These are phyloP conservation scores for Cynopterus brachyotis DNA, from an alignment of 2,113 vertebrate genomes.

Conservation along the genomic window DNA sequence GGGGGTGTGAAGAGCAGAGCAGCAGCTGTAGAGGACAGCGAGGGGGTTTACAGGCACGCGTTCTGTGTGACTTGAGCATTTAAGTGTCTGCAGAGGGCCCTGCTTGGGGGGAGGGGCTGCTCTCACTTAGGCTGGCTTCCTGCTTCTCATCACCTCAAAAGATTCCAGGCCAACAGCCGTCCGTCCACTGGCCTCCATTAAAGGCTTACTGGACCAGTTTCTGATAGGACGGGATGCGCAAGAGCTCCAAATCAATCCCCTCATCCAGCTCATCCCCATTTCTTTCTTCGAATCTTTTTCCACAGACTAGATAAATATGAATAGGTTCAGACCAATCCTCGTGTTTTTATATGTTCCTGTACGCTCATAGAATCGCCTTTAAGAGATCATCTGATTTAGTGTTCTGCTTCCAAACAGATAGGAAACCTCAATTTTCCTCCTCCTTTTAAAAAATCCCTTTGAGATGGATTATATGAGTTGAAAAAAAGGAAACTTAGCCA, in stretches of 20 bases:
- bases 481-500: background rate
- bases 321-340: background rate
- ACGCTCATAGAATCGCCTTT: background rate
- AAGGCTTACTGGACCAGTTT: background rate
- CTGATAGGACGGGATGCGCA: background rate
- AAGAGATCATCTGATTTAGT: slow-evolving; percentile 4
- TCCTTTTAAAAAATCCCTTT: slow-evolving; percentile 23
- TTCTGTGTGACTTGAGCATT: background rate
- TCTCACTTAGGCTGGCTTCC: background rate
- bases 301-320: background rate
- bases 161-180: background rate
- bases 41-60: too few relatives aligned
- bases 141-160: background rate
- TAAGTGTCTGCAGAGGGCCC: background rate
- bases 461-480: slow-evolving; percentile 21
- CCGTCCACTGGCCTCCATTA: background rate
- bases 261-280: background rate
- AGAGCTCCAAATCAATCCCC: background rate
- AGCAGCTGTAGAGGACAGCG: background rate
- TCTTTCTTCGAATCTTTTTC: background rate
- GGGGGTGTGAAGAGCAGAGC: background rate
- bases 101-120: background rate
- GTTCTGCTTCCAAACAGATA: background rate
- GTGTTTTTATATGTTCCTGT: background rate
- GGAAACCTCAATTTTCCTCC: slow-evolving; percentile 22